Percentiles rank a stretch among this genome's conserved stretches.
phyloP scores from a whole-genome alignment of 2,888 invertebrate genomes.

The Cephus spinipes region DNA sequence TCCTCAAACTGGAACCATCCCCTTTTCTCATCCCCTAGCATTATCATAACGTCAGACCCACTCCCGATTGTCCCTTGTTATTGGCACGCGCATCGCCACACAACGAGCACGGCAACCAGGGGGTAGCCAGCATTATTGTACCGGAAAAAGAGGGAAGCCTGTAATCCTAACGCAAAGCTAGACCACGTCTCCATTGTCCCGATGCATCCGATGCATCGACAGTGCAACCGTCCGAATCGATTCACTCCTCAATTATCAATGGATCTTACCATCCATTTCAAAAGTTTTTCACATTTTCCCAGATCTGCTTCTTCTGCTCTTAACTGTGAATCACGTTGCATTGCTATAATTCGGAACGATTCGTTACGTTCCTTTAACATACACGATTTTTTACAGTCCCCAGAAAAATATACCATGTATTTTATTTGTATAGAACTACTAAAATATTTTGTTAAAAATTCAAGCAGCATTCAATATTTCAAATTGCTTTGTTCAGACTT shows the following conservation, averaged over 20 bases:
- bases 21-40: background rate
- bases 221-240: background rate
- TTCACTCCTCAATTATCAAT: too few species aligned
- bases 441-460: background rate
- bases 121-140: background rate
- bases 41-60: conserved; percentile 22
- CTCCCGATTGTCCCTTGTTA: conserved; percentile 24
- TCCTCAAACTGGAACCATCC: background rate
- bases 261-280: background rate
- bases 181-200: background rate
- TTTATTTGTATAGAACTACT: background rate
- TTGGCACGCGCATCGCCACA: conserved; percentile 17
- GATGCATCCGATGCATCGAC: background rate
- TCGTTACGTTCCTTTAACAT: background rate
- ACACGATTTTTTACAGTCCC: background rate
- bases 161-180: background rate
- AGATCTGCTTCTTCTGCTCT: too few species aligned
- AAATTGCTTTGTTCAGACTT: background rate
- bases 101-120: background rate
- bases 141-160: background rate
- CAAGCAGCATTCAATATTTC: background rate
- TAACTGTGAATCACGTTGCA: background rate
- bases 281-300: background rate
- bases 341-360: background rate
- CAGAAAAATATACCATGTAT: too few species aligned